Evolutionary conservation across 1,140 invertebrate genomes (phyloP).

Genomic region (Drosophila nebulosa): DNA sequence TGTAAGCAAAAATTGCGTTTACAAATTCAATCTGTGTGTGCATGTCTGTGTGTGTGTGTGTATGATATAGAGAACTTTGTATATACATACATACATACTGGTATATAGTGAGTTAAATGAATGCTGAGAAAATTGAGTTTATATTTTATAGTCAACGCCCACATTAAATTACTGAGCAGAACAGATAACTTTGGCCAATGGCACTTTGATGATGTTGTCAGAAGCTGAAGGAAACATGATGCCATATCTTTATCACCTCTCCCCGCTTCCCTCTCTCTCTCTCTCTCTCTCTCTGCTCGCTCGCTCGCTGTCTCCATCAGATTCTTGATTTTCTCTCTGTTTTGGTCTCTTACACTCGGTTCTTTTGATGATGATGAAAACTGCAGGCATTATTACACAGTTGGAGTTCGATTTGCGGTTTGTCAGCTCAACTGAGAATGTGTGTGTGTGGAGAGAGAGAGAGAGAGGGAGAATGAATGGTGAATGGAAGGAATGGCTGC

Average conservation of each 20-base stretch:
- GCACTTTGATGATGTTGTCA: constrained; percentile 48
- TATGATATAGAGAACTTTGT: background rate
- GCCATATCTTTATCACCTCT: background rate
- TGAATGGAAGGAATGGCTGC: background rate
- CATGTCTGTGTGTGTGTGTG: background rate
- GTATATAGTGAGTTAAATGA: background rate
- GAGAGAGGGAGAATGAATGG: background rate
- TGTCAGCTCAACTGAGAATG: background rate
- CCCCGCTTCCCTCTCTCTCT: background rate
- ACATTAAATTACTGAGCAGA: constrained; percentile 64
- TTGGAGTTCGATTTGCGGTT: constrained; percentile 38
- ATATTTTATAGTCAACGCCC: constrained; percentile 42
- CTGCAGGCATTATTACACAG: constrained; percentile 30
- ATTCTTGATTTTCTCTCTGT: background rate
- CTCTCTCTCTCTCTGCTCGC: background rate
- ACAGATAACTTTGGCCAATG: constrained; percentile 47
- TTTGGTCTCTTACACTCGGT: background rate
- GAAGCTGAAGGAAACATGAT: constrained; percentile 18
- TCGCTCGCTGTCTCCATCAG: background rate
- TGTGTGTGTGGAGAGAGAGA: too few species aligned
- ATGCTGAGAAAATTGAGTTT: constrained; percentile 15
- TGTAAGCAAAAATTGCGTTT: constrained; percentile 51
- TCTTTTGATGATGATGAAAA: constrained; percentile 6
- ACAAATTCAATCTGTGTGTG: constrained; percentile 46
- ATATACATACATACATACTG: background rate